phyloP scores from a whole-genome alignment of 2,113 vertebrate species.

The Atherinomorus stipes region DNA sequence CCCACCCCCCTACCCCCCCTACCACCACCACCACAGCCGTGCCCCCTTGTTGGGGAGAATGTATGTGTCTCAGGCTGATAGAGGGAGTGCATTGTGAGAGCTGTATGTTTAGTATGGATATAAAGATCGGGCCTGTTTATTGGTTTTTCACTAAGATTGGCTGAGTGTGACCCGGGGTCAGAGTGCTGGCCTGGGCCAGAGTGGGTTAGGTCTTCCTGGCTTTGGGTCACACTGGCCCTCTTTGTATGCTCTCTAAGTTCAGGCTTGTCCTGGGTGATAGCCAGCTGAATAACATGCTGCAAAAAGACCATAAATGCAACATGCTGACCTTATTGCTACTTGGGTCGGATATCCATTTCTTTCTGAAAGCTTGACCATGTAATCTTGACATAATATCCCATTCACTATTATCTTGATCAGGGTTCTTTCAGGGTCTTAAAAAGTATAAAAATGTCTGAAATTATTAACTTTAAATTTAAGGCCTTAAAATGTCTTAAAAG shows the following conservation, averaged over 20 bases:
- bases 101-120: slow-evolving; percentile 44
- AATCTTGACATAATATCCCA: slow-evolving; percentile 20
- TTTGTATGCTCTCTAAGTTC: slow-evolving; percentile 57
- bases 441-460: too few species aligned
- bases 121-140: slow-evolving; percentile 67
- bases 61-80: slow-evolving; percentile 43
- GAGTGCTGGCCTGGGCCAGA: slow-evolving; percentile 48
- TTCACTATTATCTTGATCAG: slow-evolving; percentile 49
- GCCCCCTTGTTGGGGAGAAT: slow-evolving; percentile 44
- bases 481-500: too few species aligned
- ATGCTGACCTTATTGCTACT: slow-evolving; percentile 35
- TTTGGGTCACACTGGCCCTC: slow-evolving; percentile 62
- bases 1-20: too few species aligned
- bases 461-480: too few species aligned
- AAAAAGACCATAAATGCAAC: slow-evolving; percentile 44
- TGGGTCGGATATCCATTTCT: slow-evolving; percentile 54
- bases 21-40: slow-evolving; percentile 29
- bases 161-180: slow-evolving; percentile 68
- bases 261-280: slow-evolving; percentile 35
- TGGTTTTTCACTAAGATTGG: slow-evolving; percentile 61
- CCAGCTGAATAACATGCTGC: slow-evolving; percentile 30
- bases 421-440: too few species aligned
- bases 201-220: slow-evolving; percentile 44
- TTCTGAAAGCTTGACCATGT: slow-evolving; percentile 31
- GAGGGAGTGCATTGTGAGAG: slow-evolving; percentile 53